Evolutionary conservation across 2,888 invertebrate genomes (phyloP), one percentile per base, ranked within the genome.

Genomic region (Hermodice carunculata): DNA sequence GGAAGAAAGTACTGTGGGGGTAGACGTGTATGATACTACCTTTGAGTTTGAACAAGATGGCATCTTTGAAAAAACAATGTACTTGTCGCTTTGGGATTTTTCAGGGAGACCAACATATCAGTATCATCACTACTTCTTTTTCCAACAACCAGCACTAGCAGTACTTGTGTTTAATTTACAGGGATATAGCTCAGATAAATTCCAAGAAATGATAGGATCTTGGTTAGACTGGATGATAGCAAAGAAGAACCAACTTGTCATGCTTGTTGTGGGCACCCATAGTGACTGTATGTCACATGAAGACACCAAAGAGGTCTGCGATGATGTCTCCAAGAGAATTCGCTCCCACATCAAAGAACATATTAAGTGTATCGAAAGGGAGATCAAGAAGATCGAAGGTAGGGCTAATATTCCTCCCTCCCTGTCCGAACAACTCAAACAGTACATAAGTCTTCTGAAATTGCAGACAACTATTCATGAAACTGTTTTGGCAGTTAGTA

Each of bases 151-250:
- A 3, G 73, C 80, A 4, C 75, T 84, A 28, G 74, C 80, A 19
- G 64, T 83, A 43, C 67, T 84, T 44, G 81, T 80, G 11, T 85
- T 84, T 70, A 79, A 81, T 70, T 76, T 83, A 77, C 66, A 78
- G n/a, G 74, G 76, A 3, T 84, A 83, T 70, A 70, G 61, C 2
- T 62, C 73, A 3, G 75, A 76, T 17, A 52, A 66, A 11, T 85
- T 85, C 66, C 64, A 79, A 4, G 73, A 79, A 22, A 64, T 76
- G 68, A 76, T 85, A 19, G 82, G 81, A 4, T 73, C 74, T 1
- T 85, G 85, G 85, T 74, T 85, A 46, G 81, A 85, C 63, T 82
- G 81, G 78, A 76, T 85, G 76, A 77, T 85, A 14, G 78, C 80
- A 5, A 78, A 78, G 56, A 79, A 77, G 28, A 84, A 84, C 66